These are phyloP conservation scores for Lophius americanus DNA, from an alignment of 2,797 vertebrate species.

Conservation along the genomic window DNA sequence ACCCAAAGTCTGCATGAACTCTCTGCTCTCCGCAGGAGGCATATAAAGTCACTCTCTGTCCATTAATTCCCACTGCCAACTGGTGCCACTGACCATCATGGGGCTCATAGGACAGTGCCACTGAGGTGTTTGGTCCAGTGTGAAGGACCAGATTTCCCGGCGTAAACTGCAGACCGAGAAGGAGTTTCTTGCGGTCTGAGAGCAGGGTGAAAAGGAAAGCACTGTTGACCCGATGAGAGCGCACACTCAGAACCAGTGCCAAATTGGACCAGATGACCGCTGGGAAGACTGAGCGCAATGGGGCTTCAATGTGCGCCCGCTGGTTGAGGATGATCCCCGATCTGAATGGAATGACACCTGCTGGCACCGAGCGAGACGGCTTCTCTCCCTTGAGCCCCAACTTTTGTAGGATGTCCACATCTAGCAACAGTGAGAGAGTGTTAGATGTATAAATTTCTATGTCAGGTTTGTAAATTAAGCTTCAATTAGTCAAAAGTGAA, in stretches of 20 bases:
- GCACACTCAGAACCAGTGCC: conserved; percentile 91
- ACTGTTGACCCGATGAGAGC: conserved; percentile 94
- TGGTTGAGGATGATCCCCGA: conserved; percentile 96
- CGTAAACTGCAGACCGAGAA: conserved; percentile 93
- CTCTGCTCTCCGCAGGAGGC: conserved; percentile 93
- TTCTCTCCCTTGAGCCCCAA: conserved; percentile 94
- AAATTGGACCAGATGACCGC: conserved; percentile 84
- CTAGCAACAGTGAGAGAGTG: conserved; percentile 68
- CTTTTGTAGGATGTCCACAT: conserved; percentile 97
- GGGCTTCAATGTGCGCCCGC: conserved; percentile 87
- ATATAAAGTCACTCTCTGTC: conserved; percentile 90
- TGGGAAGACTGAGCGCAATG: conserved; percentile 83
- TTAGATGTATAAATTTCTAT: conserved; percentile 43
- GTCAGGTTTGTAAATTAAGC: not conserved
- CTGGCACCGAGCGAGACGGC: conserved; percentile 82
- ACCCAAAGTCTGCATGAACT: conserved; percentile 88
- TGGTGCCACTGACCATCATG: conserved; percentile 97
- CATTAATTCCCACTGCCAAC: conserved; percentile 88
- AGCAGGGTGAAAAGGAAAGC: conserved; percentile 94
- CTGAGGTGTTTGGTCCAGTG: conserved; percentile 89
- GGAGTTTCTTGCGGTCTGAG: conserved; percentile 88
- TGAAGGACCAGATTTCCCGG: conserved; percentile 90
- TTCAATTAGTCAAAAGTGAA: no score
- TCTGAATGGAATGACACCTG: conserved; percentile 93
- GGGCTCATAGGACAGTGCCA: conserved; percentile 91